Evolutionary conservation across 1,140 invertebrate species (phyloP), one percentile per base, ranked within the genome.

Genomic region (Ctenoplectra terminalis): DNA sequence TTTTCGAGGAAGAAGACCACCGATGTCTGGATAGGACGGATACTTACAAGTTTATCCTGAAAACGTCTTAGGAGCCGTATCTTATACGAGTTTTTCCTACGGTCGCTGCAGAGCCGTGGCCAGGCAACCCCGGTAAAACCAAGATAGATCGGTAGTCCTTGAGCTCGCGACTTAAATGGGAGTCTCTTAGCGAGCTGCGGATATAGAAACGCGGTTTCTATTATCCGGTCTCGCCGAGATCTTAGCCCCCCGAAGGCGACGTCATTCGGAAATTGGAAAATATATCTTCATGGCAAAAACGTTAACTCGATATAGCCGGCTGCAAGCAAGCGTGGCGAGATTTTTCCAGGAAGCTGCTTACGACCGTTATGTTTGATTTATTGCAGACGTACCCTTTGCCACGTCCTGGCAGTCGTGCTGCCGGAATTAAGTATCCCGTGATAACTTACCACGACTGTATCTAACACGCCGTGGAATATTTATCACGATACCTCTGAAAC

Each of bases 241-340:
- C 84, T 87, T 71, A 64, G 63, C 29, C 46, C 64, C 17, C 17
- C 31, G 56, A 46, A 40, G 66, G 40, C 64, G 79, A 86, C 64
- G 84, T 87, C 82, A 81, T 83, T 89, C 88, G 88, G 85, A 89
- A 89, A 89, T 89, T 89, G 88, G 85, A 87, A 87, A 85, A 87
- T 89, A 87, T 81, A 89, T 89, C 85, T 85, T 80, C 50, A n/a
- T 40, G 43, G 63, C 48, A 83, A 86, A 84, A 87, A 86, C 60
- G 63, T 72, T 72, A 69, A 43, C 76, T 48, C 72, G 64, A 75
- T 79, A 46, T 58, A 86, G 29, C 56, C 40, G 67, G n/a, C n/a
- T 40, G 52, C 31, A 20, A 37, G 6, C 48, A 48, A n/a, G 46
- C 46, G 70, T 43, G 64, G 37, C 52, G 69, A 82, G 77, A 82